Percentiles rank a stretch among this genome's conserved stretches.
Evolutionary conservation across 1,140 invertebrate genomes (phyloP).

Genomic region (Drosophila nannoptera): DNA sequence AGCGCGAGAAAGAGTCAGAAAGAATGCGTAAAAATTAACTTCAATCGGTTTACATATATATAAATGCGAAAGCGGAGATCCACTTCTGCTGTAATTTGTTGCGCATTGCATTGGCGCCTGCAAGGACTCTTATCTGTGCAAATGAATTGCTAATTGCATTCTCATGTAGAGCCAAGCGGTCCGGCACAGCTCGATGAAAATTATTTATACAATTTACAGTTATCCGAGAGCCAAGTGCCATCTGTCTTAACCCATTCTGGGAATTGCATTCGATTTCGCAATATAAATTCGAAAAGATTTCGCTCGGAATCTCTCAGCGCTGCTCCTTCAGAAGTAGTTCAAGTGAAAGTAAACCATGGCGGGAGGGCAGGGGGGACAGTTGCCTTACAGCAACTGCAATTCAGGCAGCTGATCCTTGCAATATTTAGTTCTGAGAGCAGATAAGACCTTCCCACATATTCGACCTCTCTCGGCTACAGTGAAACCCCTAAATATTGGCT

Average conservation of each 20-base stretch:
- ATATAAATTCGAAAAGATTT: no score
- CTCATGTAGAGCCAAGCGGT: not conserved
- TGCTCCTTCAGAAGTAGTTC: no score
- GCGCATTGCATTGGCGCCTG: conserved; percentile 4
- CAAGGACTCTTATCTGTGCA: not conserved
- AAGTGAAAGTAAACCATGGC: no score
- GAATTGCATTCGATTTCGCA: no score
- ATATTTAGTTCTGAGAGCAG: no score
- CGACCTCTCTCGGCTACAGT: no score
- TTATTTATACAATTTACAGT: not conserved
- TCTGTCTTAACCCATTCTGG: not conserved
- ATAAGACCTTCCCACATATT: no score
- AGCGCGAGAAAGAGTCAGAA: not conserved
- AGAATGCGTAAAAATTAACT: conserved; percentile 20
- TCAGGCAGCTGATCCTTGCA: no score
- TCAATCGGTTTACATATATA: conserved; percentile 47
- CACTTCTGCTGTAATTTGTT: conserved; percentile 10
- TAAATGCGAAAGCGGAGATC: conserved; percentile 6
- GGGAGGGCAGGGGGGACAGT: no score
- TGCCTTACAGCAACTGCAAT: no score
- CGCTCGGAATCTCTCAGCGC: no score
- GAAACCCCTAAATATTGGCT: no score
- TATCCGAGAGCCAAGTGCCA: not conserved
- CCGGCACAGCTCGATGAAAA: not conserved
- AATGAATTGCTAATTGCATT: conserved; percentile 16